These are phyloP conservation scores for Edolisoma coerulescens DNA, from an alignment of 2,113 vertebrate species.

Conservation along the genomic window DNA sequence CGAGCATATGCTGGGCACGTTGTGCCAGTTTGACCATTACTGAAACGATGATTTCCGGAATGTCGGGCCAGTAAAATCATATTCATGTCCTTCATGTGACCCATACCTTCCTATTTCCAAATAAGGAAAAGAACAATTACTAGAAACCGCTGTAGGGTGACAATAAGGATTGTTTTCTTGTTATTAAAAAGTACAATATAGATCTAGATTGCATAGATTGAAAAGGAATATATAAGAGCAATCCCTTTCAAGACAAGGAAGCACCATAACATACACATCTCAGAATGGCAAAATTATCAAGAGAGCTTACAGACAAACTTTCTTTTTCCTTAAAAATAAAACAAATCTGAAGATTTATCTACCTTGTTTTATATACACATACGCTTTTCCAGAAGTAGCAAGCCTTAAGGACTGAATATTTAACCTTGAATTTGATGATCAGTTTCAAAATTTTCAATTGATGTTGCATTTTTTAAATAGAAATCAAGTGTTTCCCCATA, in stretches of 20 bases:
- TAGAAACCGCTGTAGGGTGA: background rate
- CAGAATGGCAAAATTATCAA: background rate
- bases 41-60: background rate
- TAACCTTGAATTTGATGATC: background rate
- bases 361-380: background rate
- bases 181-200: background rate
- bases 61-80: background rate
- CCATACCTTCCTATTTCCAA: background rate
- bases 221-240: background rate
- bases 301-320: background rate
- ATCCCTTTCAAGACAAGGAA: background rate
- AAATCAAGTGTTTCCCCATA: background rate
- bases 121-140: background rate
- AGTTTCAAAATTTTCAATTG: background rate
- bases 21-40: background rate
- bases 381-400: background rate
- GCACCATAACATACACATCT: background rate
- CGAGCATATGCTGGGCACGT: fast-evolving
- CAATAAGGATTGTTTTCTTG: background rate
- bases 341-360: background rate
- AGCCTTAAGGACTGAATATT: background rate
- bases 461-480: background rate
- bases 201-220: background rate
- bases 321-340: background rate
- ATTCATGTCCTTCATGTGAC: background rate